phyloP scores from a whole-genome alignment of 1,140 invertebrate species.

The Ips typographus region DNA sequence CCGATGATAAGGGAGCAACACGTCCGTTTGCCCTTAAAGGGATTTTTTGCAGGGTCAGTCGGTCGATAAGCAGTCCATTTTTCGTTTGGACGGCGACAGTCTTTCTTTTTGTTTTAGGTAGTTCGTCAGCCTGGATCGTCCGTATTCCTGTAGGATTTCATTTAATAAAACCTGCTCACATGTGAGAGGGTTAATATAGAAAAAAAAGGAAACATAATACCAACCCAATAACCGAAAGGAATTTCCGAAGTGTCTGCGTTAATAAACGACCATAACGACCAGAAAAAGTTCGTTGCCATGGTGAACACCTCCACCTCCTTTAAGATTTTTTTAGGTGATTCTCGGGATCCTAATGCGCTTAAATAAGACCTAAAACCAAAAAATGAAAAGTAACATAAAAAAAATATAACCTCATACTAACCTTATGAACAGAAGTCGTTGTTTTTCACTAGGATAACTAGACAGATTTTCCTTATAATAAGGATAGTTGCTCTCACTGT shows the following conservation, averaged over 20 bases:
- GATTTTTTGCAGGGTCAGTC: not conserved
- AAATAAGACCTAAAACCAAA: slow-evolving; percentile 41
- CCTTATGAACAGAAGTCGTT: slow-evolving; percentile 61
- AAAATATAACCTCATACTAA: not conserved
- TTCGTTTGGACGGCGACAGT: not conserved
- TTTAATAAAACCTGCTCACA: not conserved
- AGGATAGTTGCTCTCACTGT: slow-evolving; percentile 75
- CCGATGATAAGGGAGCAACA: no score
- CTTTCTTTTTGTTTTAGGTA: slow-evolving; percentile 53
- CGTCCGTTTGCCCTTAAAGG: no score
- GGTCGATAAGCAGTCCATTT: not conserved
- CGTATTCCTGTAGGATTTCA: slow-evolving; percentile 51
- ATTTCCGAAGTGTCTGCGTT: slow-evolving; percentile 87
- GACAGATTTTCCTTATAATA: slow-evolving; percentile 71
- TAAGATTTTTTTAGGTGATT: slow-evolving; percentile 65
- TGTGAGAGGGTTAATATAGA: not conserved
- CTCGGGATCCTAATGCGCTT: slow-evolving; percentile 47
- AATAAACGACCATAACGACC: slow-evolving; percentile 88
- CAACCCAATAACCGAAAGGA: slow-evolving; percentile 93
- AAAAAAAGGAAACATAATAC: slow-evolving; percentile 38
- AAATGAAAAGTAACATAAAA: not conserved
- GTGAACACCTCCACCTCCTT: slow-evolving; percentile 80
- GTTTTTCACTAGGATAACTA: slow-evolving; percentile 73
- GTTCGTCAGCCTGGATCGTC: slow-evolving; percentile 49
- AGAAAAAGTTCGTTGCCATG: slow-evolving; percentile 89